These are phyloP conservation scores for Drosophila nigricruria DNA, from an alignment of 2,888 invertebrate genomes.

Conservation along the genomic window DNA sequence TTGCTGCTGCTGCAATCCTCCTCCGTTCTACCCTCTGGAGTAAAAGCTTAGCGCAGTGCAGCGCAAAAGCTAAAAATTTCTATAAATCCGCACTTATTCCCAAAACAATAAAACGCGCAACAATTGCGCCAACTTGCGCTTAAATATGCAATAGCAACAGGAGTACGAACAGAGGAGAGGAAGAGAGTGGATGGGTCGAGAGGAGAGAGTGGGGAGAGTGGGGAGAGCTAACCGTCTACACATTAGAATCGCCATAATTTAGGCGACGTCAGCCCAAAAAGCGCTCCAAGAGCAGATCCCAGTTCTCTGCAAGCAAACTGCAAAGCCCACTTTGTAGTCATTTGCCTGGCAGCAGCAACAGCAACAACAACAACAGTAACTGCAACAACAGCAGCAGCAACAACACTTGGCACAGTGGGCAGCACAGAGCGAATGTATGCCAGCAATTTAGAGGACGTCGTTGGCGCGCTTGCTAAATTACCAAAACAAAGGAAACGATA, in stretches of 20 bases:
- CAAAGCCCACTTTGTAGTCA: conserved; percentile 79
- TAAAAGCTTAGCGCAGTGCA: conserved; percentile 29
- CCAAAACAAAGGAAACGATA: conserved; percentile 79
- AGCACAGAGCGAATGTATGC: conserved; percentile 72
- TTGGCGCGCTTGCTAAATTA: conserved; percentile 81
- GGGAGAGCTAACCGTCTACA: conserved; percentile 41
- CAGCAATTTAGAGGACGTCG: conserved; percentile 79
- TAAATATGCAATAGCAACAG: conserved; percentile 70
- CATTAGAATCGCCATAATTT: conserved; percentile 78
- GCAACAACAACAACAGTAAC: conserved; percentile 18
- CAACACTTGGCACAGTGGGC: conserved; percentile 55
- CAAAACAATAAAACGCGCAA: conserved; percentile 80
- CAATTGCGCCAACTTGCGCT: conserved; percentile 74
- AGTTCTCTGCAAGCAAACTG: conserved; percentile 5
- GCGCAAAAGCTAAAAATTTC: conserved; percentile 61
- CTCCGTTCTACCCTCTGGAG: conserved; percentile 2
- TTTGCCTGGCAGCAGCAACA: conserved; percentile 67
- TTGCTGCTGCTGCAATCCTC: conserved; percentile 16
- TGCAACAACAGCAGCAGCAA: conserved; percentile 21
- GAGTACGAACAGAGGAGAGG: background rate
- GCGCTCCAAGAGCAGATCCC: conserved; percentile 41
- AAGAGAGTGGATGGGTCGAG: background rate
- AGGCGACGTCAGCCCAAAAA: conserved; percentile 59
- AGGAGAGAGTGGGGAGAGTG: background rate
- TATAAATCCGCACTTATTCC: conserved; percentile 79